These are phyloP conservation scores for Ophioninae sp. DNA, from an alignment of 2,888 invertebrate genomes.

Conservation along the genomic window DNA sequence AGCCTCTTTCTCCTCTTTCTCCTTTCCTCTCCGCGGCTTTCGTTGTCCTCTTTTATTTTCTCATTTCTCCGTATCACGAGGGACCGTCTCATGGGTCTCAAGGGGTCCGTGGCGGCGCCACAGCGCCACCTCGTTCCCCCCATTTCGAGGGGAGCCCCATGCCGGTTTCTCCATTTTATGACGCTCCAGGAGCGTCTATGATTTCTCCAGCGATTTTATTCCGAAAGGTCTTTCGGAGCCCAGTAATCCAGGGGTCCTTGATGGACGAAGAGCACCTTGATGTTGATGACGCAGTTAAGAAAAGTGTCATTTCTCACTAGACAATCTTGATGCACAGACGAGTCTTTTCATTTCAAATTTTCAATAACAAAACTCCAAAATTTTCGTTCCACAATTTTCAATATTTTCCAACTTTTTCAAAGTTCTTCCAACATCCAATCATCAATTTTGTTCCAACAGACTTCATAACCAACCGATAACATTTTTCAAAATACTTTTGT, in stretches of 20 bases:
- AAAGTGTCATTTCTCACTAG: neutral
- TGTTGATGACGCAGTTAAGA: neutral
- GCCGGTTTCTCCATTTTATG: conserved; percentile 60
- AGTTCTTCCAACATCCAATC: too few relatives aligned
- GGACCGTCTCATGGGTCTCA: conserved; percentile 59
- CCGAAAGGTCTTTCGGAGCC: neutral
- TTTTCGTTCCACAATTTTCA: neutral
- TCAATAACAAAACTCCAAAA: neutral
- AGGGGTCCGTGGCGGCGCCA: conserved; percentile 53
- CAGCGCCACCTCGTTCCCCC: conserved; percentile 38
- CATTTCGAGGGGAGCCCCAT: conserved; percentile 59
- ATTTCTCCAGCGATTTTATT: conserved; percentile 44
- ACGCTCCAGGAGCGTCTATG: conserved; percentile 37
- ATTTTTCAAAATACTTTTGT: too few relatives aligned
- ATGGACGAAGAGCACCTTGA: neutral
- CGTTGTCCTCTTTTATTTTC: conserved; percentile 41
- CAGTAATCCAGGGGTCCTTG: neutral
- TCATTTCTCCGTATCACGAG: conserved; percentile 38
- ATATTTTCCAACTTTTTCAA: too few relatives aligned
- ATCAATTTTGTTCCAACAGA: too few relatives aligned
- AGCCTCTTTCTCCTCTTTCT: conserved; percentile 34
- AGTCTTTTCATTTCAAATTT: neutral
- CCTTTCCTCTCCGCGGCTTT: conserved; percentile 25
- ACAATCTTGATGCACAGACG: neutral
- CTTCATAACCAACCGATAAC: too few relatives aligned